These are phyloP conservation scores for Trematomus loennbergii DNA, from an alignment of 2,113 vertebrate genomes.

Conservation along the genomic window DNA sequence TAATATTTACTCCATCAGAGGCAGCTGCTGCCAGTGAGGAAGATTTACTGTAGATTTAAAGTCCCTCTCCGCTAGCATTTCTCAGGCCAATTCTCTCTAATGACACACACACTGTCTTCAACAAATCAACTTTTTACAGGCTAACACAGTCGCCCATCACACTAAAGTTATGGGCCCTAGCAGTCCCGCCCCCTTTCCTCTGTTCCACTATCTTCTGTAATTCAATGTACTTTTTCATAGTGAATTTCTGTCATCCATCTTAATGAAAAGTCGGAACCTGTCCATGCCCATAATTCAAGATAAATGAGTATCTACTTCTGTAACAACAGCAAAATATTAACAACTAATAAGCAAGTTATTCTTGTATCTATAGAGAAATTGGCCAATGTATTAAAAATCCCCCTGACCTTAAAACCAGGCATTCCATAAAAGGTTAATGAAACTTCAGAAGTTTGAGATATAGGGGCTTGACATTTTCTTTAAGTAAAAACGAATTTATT, in stretches of 20 bases:
- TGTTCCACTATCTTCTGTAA: neutral
- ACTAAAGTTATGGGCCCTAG: slow-evolving; percentile 15
- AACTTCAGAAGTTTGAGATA: neutral
- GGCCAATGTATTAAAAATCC: neutral
- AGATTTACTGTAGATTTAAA: slow-evolving; percentile 49
- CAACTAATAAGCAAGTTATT: neutral
- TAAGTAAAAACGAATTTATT: neutral
- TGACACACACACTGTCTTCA: slow-evolving; percentile 34
- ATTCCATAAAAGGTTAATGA: neutral
- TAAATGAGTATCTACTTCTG: neutral
- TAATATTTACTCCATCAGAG: slow-evolving; percentile 58
- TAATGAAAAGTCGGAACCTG: neutral
- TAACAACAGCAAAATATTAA: neutral
- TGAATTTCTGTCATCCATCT: neutral
- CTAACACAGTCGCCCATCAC: slow-evolving; percentile 16
- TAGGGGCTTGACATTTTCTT: neutral
- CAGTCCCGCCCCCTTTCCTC: slow-evolving; percentile 7
- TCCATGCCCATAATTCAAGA: neutral
- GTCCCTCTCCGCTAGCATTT: slow-evolving; percentile 27
- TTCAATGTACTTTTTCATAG: neutral
- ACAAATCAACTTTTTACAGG: slow-evolving; percentile 56
- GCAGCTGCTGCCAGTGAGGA: slow-evolving; percentile 37
- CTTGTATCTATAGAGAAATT: neutral
- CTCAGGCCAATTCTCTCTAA: slow-evolving; percentile 32
- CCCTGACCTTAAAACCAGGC: neutral